phyloP scores from a whole-genome alignment of 2,113 vertebrate genomes.

The Ptyas mucosa region DNA sequence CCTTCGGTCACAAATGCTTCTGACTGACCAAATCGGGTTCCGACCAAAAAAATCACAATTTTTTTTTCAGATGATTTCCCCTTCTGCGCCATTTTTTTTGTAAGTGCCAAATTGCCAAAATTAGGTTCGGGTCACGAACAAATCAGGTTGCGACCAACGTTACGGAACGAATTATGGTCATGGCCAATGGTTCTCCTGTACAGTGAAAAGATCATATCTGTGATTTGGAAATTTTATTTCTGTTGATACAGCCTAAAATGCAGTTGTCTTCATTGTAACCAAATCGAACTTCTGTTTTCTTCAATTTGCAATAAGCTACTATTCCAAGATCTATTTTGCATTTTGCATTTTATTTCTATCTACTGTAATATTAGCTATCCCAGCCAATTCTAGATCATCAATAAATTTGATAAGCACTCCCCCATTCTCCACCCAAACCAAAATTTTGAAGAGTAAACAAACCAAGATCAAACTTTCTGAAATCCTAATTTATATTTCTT shows the following conservation, averaged over 20 bases:
- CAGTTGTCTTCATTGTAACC: neutral
- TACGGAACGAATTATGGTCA: too few relatives aligned
- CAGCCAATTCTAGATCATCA: neutral
- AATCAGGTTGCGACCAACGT: too few relatives aligned
- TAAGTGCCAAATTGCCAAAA: too few relatives aligned
- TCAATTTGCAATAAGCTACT: neutral
- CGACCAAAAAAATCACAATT: too few relatives aligned
- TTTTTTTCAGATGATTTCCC: too few relatives aligned
- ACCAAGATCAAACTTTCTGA: neutral
- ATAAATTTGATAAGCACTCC: neutral
- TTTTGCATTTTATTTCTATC: neutral
- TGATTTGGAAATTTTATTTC: neutral
- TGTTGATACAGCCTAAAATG: neutral
- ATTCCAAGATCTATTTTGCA: neutral
- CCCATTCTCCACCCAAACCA: neutral
- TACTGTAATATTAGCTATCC: neutral
- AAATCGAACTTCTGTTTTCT: neutral
- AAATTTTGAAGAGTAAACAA: neutral
- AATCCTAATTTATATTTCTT: neutral
- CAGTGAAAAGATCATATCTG: neutral
- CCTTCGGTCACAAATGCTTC: too few relatives aligned
- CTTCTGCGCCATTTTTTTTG: too few relatives aligned
- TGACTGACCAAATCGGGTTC: too few relatives aligned
- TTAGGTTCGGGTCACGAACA: too few relatives aligned
- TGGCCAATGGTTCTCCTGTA: too few relatives aligned